Evolutionary conservation across 2,888 invertebrate genomes (phyloP).

Genomic region (Cinara cedri): DNA sequence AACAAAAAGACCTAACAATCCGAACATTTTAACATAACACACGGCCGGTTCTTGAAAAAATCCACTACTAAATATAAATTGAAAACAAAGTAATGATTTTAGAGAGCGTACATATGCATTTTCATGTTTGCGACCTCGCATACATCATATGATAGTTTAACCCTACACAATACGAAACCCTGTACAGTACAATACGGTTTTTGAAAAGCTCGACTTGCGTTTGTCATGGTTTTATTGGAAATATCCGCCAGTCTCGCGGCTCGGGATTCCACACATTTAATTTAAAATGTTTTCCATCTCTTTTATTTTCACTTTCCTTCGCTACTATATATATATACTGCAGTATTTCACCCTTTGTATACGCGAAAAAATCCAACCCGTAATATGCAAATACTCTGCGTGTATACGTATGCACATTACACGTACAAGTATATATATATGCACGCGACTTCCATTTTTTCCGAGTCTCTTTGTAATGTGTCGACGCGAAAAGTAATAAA

Average conservation of each 20-base stretch:
- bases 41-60: no score
- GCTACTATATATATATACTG: no score
- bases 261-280: not conserved
- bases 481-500: not conserved
- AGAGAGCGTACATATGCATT: no score
- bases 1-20: no score
- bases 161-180: no score
- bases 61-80: no score
- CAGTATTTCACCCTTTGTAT: not conserved
- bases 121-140: no score
- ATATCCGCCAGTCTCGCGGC: not conserved
- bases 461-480: not conserved
- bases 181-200: no score
- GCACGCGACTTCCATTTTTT: not conserved
- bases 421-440: not conserved
- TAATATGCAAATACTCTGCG: not conserved
- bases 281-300: not conserved
- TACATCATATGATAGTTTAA: no score
- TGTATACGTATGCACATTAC: not conserved
- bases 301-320: not conserved
- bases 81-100: no score
- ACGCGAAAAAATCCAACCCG: not conserved
- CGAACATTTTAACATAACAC: no score
- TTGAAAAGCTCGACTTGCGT: conserved; percentile 4
- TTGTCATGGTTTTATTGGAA: not conserved